Percentiles rank a stretch among this genome's conserved stretches.
phyloP scores from a whole-genome alignment of 2,888 invertebrate species.

The Drosophila longiperda region DNA sequence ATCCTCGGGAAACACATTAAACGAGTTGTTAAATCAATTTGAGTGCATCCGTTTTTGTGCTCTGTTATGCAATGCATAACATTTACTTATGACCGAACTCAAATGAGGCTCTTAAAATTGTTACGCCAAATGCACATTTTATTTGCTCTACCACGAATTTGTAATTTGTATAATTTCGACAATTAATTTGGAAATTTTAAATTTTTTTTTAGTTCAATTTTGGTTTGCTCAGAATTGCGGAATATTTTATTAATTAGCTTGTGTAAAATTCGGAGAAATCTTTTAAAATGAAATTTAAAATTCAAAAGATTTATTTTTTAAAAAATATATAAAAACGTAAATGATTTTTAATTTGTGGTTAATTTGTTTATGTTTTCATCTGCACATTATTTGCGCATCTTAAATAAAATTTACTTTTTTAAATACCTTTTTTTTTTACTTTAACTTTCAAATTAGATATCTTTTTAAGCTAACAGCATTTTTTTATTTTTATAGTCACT shows the following conservation, averaged over 20 bases:
- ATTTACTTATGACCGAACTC: neutral
- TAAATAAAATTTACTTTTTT: neutral
- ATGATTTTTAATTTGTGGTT: no score
- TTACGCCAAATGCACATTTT: neutral
- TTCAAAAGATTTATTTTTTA: no score
- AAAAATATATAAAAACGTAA: no score
- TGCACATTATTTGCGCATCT: no score
- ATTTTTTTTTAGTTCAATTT: no score
- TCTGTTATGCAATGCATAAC: neutral
- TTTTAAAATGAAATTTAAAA: no score
- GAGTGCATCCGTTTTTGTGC: neutral
- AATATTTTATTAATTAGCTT: no score
- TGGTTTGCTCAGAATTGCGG: no score
- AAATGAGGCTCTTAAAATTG: neutral
- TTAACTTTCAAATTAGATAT: no score
- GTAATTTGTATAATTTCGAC: neutral
- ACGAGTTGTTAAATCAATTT: conserved; percentile 7
- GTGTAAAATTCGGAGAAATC: no score
- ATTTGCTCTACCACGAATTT: neutral
- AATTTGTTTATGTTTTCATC: neutral
- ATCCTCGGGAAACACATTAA: neutral
- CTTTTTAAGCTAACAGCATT: neutral
- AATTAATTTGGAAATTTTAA: no score
- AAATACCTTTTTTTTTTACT: no score
- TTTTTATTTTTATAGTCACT: neutral